Base-by-base conservation (phyloP, 2,113 vertebrate genomes). In the Cariama cristata region DNA sequence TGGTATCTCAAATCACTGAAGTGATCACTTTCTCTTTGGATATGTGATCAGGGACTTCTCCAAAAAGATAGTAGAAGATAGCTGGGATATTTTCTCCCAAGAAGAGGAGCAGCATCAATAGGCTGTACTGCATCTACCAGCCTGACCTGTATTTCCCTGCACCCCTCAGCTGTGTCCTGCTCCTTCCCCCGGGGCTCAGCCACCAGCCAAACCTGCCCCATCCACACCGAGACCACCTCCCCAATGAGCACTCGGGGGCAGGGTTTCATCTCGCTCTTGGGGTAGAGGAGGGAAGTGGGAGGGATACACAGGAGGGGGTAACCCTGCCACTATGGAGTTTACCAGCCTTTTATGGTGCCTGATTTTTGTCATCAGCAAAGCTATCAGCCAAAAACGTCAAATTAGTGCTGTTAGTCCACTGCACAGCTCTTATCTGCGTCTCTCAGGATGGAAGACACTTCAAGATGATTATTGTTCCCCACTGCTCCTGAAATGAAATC, bases 381-480 rank as follows among this genome's bases (percentile, higher is more conserved):
- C 98, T 96, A 97, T 98, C 95, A n/a, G 74, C 77, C 76, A 89
- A 52, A 96, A 94, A 94, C 24, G 71, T 96, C 95, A 94, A 96
- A 97, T 97, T 97, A 97, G 97, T 73, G 90, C 97, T 94, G 80
- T 96, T 97, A 96, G 96, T 96, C 93, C 90, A 84, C 93, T 95
- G 95, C 4, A 6, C 64, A 38, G 96, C 94, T 97, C 97, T 98
- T 98, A 98, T 98, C 98, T 97, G 94, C 3, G 28, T 88, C 96
- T 98, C 97, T 95, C 98, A 98, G 98, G 95, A 98, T 96, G 95
- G 97, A 96, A 98, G 88, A 95, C 91, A 94, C 97, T 97, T 97
- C 94, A 94, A 88, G 95, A 97, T 96, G 85, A 95, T 96, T 52
- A 91, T 93, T 94, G 93, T 96, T 91, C 83, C 91, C 94, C 74